Percentiles rank a stretch among this genome's conserved stretches.
Evolutionary conservation across 2,797 vertebrate species (phyloP).

Genomic region (Manis pentadactyla): DNA sequence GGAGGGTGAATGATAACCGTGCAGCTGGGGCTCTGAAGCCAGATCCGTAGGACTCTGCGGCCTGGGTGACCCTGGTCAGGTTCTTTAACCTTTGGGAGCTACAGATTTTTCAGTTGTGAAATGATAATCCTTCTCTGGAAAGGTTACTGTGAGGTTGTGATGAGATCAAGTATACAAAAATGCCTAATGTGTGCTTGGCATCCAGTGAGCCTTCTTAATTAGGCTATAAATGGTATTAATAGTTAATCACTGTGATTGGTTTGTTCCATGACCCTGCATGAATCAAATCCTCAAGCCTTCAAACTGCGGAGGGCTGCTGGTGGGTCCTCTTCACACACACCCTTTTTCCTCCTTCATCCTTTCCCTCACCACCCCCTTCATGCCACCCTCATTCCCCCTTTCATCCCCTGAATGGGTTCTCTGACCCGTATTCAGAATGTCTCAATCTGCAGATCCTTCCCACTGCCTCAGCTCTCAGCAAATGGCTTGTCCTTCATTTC

Average conservation of each 20-base stretch:
- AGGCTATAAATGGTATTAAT: not conserved
- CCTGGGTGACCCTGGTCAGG: accelerated
- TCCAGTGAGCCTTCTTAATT: not conserved
- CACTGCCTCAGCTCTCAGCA: not conserved
- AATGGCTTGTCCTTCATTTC: not conserved
- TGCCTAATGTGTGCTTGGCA: not conserved
- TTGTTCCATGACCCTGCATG: not conserved
- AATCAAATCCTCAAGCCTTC: not conserved
- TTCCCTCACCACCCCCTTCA: no score
- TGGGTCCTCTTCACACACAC: no score
- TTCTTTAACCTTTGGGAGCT: not conserved
- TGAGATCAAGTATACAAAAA: not conserved
- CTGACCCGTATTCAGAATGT: not conserved
- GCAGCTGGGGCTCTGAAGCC: not conserved
- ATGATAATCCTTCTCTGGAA: not conserved
- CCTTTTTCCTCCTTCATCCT: no score
- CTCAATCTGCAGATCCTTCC: not conserved
- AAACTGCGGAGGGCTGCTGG: not conserved
- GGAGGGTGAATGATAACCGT: not conserved
- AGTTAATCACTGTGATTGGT: not conserved
- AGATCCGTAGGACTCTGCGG: not conserved
- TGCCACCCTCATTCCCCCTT: no score
- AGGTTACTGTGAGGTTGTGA: not conserved
- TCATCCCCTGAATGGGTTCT: not conserved
- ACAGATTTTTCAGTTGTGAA: not conserved